Base-by-base conservation (phyloP, 2,888 invertebrate genomes). In the Drosophila meridionalis region DNA sequence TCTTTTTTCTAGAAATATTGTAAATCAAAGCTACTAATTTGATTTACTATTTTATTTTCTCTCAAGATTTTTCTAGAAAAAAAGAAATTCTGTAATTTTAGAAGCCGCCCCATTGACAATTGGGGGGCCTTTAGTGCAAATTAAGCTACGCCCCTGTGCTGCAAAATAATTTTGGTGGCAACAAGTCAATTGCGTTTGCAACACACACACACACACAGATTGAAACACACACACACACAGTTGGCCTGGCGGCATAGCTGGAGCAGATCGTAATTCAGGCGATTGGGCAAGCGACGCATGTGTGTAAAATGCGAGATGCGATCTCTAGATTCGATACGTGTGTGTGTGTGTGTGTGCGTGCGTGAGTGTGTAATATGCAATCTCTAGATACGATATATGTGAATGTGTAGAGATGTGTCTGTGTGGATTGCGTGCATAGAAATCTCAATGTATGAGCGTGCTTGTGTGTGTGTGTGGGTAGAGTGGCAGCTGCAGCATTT, bases 261-360 rank as follows among this genome's bases (percentile, higher is more conserved):
- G 56, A 53, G 66, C 67, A 78, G 78, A 89, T 90, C 73, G 87
- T 76, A 81, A 75, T 62, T 77, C 73, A 69, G 42, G 38, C 61
- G 64, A 79, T 87, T 86, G 87, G 80, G 85, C 88, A 90, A 87
- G 84, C 42, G 60, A 58, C 66, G 63, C 81, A 76, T 74, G 73
- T 75, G 74, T 73, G 69, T 69, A 57, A 73, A 82, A 73, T 87
- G 84, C 84, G 83, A 80, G 87, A 85, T 85, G 77, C 69, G 73
- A 87, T 75, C 82, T 71, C 62, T 55, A 80, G 64, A 78, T 76
- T 50, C 74, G 74, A 57, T 55, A 42, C 12, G 7, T 3, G 7
- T 52, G 66, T 55, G 32, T 61, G 48, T 68, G 4, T 48, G 43
- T 60, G 47, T 58, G 38, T 82, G 53, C 48, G 68, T 57, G 32